Evolutionary conservation across 2,113 vertebrate species (phyloP), one percentile per base, ranked within the genome.

Genomic region (Zosterops japonicus): DNA sequence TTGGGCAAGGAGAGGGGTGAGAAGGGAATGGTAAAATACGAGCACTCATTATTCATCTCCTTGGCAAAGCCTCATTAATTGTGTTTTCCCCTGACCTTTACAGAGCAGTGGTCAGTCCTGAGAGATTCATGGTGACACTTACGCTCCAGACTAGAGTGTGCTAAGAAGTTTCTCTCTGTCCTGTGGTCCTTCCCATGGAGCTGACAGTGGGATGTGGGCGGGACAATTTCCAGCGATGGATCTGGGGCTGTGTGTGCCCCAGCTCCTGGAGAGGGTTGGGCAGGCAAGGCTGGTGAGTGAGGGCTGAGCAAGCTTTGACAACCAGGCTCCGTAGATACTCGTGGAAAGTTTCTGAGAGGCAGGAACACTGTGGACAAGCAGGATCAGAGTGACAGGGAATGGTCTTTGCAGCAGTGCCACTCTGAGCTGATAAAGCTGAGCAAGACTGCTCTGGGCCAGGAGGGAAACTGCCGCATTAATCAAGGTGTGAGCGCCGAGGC

Each of bases 391-490:
- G 50, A 35, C 27, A 18, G 65, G 78, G 70, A 75, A 21, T 23
- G 79, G 49, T 53, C 78, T 76, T 46, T 89, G 69, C 81, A 72
- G 90, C 79, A 53, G 36, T 12, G 36, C 20, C 39, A 3, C 16
- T 74, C 63, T 69, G 68, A 85, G 6, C 14, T n/a, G 70, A 46
- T 47, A 39, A 80, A 95, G 85, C 93, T 81, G 89, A 93, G 94
- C 68, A 33, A 90, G 90, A 9, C 33, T 83, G 65, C 72, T 81
- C 65, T 15, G 90, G 79, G 94, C 94, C 83, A 89, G 80, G 82
- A 72, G 46, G 56, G 64, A 96, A 82, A 90, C 18, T 94, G 89
- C 90, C 0, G 68, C 93, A 95, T 96, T 95, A 92, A 96, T 96
- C 94, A 80, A 88, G 88, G 90, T 83, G 95, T 13, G 67, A 95